phyloP scores from a whole-genome alignment of 2,888 invertebrate species.

The Dasypolia templi region DNA sequence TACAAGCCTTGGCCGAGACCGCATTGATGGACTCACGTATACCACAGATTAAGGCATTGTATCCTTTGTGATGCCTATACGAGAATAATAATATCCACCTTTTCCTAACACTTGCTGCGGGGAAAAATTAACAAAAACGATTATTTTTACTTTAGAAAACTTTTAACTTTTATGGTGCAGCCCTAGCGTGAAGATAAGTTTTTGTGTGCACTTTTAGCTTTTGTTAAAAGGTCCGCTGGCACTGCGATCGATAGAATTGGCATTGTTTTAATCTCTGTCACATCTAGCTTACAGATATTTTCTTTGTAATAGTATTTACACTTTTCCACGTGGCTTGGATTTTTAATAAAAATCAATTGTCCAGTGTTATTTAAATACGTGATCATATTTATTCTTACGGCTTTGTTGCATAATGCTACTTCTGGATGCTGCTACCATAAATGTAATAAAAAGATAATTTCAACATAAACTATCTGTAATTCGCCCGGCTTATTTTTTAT shows the following conservation, averaged over 20 bases:
- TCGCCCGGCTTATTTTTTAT: no score
- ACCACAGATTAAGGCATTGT: neutral
- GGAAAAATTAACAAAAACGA: neutral
- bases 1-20: no score
- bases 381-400: no score
- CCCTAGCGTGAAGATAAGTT: constrained; percentile 44
- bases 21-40: no score
- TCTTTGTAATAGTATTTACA: constrained; percentile 1
- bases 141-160: neutral
- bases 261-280: constrained; percentile 47
- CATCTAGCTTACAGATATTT: constrained; percentile 12
- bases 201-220: constrained; percentile 49
- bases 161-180: neutral
- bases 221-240: constrained; percentile 59
- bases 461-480: no score
- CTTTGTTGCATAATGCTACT: no score
- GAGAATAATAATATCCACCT: no score
- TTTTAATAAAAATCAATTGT: no score
- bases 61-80: no score
- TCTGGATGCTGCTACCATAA: no score
- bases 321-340: neutral
- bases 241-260: constrained; percentile 41
- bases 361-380: no score
- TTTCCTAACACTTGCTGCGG: neutral
- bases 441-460: no score